Base-by-base conservation (phyloP, 2,797 vertebrate species). In the Urophycis tenuis region DNA sequence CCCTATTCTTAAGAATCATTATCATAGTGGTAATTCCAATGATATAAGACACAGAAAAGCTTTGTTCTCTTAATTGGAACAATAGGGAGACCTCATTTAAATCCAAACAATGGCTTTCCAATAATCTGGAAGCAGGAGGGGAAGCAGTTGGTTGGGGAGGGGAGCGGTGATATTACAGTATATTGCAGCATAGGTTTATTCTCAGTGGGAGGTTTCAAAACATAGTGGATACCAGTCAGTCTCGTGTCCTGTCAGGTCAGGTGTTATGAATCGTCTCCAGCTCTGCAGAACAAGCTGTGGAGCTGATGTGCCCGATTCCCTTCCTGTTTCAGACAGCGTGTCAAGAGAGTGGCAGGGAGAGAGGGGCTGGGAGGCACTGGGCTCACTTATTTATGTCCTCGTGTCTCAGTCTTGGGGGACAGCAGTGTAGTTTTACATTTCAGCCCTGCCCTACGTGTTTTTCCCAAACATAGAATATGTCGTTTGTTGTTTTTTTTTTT, bases 241-340 rank as follows among this genome's bases (percentile, higher is more conserved):
- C 72, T 41, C 64, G 82, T 15, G 75, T 78, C 73, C 79, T 76
- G 53, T 82, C 72, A 85, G 80, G 80, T 86, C 88, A 91, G 87
- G 83, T 92, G 87, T 91, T 91, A 85, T 88, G 83, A 87, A 90
- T 87, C 84, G 85, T 83, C 85, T 90, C 80, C 80, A 81, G 89
- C 86, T 85, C 86, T 92, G 91, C n/a, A 89, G 90, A 93, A 92
- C 87, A 83, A 86, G 87, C 83, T 70, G 78, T 86, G 88, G 91
- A 93, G 89, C 92, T 82, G 90, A 91, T 88, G 87, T 87, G 89
- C 82, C n/a, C n/a, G 83, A 87, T 88, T 88, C 81, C 76, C 89
- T 92, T 93, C 92, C 93, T 93, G 91, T 94, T 92, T 92, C 89
- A 89, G 81, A 81, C 83, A 79, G 83, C 19, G 53, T 60, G 53